A percentile compares a stretch with the other conserved stretches of the same genome.
Evolutionary conservation across 2,888 invertebrate species (phyloP).

Genomic region (Beris morrisii): DNA sequence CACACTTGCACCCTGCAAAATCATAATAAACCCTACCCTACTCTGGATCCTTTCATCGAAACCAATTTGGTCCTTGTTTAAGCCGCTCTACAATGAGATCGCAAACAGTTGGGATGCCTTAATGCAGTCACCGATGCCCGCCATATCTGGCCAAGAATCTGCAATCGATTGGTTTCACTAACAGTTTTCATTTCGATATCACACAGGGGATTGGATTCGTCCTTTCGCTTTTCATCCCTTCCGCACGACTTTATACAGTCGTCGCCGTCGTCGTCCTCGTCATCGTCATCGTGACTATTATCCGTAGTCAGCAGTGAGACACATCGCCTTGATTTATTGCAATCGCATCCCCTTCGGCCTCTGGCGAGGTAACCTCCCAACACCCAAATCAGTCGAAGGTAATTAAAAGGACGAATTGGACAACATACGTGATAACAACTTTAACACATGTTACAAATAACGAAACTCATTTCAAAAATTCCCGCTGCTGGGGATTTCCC

Average conservation of each 20-base stretch:
- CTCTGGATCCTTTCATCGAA: conserved; percentile 22
- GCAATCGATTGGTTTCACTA: conserved; percentile 38
- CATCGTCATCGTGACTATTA: conserved; percentile 1
- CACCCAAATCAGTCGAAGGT: conserved; percentile 22
- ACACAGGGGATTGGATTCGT: conserved; percentile 12
- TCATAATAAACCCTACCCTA: conserved; percentile 21
- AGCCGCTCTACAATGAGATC: conserved; percentile 11
- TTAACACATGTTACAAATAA: conserved; percentile 37
- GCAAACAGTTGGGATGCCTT: neutral
- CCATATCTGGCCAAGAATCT: conserved; percentile 5
- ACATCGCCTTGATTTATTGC: conserved; percentile 31
- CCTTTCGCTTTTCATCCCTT: conserved; percentile 10
- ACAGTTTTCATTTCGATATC: conserved; percentile 34
- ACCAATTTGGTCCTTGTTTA: conserved; percentile 26
- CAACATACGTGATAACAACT: conserved; percentile 34
- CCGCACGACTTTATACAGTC: neutral
- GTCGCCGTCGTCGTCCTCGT: conserved; percentile 1
- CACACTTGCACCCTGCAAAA: conserved; percentile 19
- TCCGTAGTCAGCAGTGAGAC: conserved; percentile 12
- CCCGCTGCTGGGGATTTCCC: neutral
- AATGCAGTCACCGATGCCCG: conserved; percentile 34
- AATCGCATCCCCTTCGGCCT: conserved; percentile 4
- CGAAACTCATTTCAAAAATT: conserved; percentile 18
- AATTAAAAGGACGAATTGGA: conserved; percentile 35
- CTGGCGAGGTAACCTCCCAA: neutral